Conservation (phyloP, 2,888 invertebrate species). For the Drosophila yooni region DNA sequence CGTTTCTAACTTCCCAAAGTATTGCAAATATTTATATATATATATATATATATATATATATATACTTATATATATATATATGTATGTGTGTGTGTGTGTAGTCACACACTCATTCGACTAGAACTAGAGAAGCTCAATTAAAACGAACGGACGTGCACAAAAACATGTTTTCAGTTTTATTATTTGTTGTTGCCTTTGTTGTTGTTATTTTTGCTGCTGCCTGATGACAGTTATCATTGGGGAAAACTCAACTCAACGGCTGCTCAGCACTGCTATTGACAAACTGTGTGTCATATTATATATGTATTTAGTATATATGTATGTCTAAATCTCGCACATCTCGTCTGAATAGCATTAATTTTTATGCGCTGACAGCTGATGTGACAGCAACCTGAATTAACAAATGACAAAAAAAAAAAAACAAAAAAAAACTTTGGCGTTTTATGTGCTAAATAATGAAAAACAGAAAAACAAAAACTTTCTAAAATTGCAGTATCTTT, state of each 20-base stretch:
- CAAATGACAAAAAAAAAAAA: conserved; percentile 4
- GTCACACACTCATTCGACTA: conserved; percentile 27
- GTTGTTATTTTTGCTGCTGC: conserved; percentile 3
- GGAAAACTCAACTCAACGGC: conserved; percentile 37
- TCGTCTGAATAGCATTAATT: conserved; percentile 34
- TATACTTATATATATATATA: neutral
- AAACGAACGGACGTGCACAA: conserved; percentile 59
- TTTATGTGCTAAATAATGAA: neutral
- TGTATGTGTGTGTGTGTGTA: neutral
- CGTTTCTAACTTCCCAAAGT: conserved; percentile 25
- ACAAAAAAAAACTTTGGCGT: neutral
- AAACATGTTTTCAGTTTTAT: conserved; percentile 58
- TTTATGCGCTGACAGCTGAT: conserved; percentile 48
- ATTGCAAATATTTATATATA: conserved; percentile 15
- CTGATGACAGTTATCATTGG: conserved; percentile 51
- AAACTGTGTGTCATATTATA: conserved; percentile 2
- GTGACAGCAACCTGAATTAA: conserved; percentile 24
- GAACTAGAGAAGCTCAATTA: conserved; percentile 52
- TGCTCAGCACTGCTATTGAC: conserved; percentile 16
- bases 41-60: neutral
- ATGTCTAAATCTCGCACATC: neutral
- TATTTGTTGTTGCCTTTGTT: conserved; percentile 18
- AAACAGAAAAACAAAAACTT: conserved; percentile 32
- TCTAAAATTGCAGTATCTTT: conserved; percentile 32
- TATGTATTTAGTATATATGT: neutral